A percentile compares a stretch with the other conserved stretches of the same genome.
phyloP scores from a whole-genome alignment of 2,888 invertebrate species.

The Kryphioiulus occultus region DNA sequence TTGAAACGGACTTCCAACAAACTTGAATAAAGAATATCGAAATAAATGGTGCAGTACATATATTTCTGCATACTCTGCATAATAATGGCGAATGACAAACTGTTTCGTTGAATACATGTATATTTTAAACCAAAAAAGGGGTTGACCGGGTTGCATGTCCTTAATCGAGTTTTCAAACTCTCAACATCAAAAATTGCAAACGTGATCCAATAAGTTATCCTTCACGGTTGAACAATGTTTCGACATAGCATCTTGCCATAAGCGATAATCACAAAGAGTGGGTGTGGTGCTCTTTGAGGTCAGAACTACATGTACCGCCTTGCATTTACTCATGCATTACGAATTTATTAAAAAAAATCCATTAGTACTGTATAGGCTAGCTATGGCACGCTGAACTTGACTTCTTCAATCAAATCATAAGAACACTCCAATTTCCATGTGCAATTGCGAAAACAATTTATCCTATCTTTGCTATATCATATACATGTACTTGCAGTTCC shows the following conservation, averaged over 20 bases:
- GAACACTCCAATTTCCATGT: too few relatives aligned
- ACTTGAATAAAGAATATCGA: too few relatives aligned
- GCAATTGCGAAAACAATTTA: too few relatives aligned
- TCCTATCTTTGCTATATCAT: too few relatives aligned
- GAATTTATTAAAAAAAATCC: background rate
- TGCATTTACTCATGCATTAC: background rate
- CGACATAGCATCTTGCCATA: background rate
- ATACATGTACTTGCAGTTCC: too few relatives aligned
- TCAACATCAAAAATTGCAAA: background rate
- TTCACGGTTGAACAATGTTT: background rate
- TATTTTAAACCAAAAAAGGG: background rate
- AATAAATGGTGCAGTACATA: too few relatives aligned
- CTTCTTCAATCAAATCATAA: background rate
- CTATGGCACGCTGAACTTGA: background rate
- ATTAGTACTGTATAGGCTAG: background rate
- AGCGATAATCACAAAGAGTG: background rate
- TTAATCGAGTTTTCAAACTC: conserved; percentile 7
- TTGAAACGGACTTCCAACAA: too few relatives aligned
- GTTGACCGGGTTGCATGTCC: background rate
- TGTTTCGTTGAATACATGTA: background rate
- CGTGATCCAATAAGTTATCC: background rate
- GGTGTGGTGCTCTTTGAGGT: conserved; percentile 11
- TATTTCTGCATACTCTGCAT: background rate
- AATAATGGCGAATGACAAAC: background rate
- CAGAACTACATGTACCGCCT: background rate